Evolutionary conservation across 2,797 vertebrate genomes (phyloP).

Genomic region (Semotilus atromaculatus): DNA sequence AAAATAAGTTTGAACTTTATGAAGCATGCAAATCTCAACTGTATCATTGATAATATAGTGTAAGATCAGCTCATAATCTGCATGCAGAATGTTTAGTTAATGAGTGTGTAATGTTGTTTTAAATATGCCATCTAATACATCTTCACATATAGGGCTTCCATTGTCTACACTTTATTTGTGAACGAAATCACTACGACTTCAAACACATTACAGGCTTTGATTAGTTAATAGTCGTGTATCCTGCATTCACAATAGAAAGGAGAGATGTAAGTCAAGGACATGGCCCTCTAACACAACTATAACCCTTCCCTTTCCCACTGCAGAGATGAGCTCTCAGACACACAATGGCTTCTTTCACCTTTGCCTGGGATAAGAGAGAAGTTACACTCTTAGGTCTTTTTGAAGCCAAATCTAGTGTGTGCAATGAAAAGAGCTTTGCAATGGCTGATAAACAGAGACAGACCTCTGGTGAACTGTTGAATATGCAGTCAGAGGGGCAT

Average conservation of each 20-base stretch:
- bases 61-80: constrained; percentile 6
- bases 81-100: constrained; percentile 12
- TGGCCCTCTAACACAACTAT: constrained; percentile 67
- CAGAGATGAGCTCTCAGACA: constrained; percentile 58
- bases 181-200: constrained; percentile 74
- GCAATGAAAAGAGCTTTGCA: constrained; percentile 50
- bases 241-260: constrained; percentile 78
- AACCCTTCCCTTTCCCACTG: constrained; percentile 4
- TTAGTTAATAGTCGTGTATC: constrained; percentile 79
- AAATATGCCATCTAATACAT: constrained; percentile 62
- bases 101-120: constrained; percentile 33
- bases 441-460: constrained; percentile 46
- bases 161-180: constrained; percentile 68
- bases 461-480: constrained; percentile 43
- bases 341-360: constrained; percentile 73
- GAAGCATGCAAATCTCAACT: background rate
- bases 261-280: constrained; percentile 72
- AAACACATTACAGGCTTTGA: constrained; percentile 79
- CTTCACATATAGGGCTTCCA: constrained; percentile 67
- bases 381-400: constrained; percentile 30
- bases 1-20: background rate
- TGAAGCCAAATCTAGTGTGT: constrained; percentile 28
- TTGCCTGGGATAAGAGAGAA: constrained; percentile 55
- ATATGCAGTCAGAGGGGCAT: constrained; percentile 26
- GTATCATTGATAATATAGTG: background rate